phyloP scores from a whole-genome alignment of 2,113 vertebrate genomes.

The Colaptes auratus region DNA sequence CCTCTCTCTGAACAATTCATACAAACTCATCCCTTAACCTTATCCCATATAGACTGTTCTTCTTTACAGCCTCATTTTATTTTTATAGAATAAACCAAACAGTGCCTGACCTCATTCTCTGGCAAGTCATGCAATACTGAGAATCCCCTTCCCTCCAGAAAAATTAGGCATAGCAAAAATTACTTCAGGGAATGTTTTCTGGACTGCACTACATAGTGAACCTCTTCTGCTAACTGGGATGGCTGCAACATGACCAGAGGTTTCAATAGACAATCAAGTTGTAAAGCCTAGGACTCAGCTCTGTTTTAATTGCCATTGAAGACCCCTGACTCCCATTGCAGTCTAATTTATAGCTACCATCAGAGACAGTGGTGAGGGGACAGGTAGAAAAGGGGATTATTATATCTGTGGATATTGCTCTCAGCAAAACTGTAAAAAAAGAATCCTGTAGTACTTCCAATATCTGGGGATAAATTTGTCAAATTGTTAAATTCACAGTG shows the following conservation, averaged over 20 bases:
- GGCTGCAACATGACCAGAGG: background rate
- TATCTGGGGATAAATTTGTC: conserved; percentile 9
- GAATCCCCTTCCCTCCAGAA: background rate
- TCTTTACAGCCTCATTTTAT: background rate
- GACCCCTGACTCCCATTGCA: background rate
- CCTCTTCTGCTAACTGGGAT: background rate
- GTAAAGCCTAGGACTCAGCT: background rate
- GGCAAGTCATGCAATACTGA: background rate
- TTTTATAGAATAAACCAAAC: background rate
- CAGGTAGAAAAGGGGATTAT: background rate
- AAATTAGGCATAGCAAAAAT: background rate
- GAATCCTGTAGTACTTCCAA: background rate
- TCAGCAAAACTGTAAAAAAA: background rate
- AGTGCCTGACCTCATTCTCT: background rate
- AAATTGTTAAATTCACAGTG: background rate
- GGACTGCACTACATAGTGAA: background rate
- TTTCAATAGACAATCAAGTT: background rate
- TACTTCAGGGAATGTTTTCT: background rate
- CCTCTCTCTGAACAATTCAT: background rate
- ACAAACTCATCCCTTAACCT: background rate
- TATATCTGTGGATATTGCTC: background rate
- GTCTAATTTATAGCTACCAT: background rate
- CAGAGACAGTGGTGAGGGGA: background rate
- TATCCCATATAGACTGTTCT: background rate
- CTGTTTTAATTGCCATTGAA: background rate